phyloP scores from a whole-genome alignment of 2,113 vertebrate species.

The Protomyctophum bolini region DNA sequence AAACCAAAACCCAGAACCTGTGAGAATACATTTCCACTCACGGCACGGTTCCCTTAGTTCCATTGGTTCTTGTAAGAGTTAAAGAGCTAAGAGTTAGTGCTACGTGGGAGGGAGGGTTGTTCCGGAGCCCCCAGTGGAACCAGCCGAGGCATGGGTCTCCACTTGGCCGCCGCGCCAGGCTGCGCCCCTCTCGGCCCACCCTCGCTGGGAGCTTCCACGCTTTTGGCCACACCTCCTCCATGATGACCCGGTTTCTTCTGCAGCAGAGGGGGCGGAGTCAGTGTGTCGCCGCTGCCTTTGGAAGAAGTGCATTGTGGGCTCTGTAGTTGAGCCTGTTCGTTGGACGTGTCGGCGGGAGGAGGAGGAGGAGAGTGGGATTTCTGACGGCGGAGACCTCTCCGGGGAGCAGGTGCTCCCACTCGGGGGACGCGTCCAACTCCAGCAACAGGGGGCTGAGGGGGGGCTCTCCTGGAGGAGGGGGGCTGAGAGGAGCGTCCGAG shows the following conservation, averaged over 20 bases:
- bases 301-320: slow-evolving; percentile 33
- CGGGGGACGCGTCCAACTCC: slow-evolving; percentile 67
- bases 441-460: slow-evolving; percentile 83
- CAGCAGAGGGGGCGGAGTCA: slow-evolving; percentile 84
- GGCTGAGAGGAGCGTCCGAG: slow-evolving; percentile 12
- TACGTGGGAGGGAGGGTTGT: slow-evolving; percentile 37
- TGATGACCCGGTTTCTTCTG: slow-evolving; percentile 83
- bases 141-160: slow-evolving; percentile 96
- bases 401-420: not conserved
- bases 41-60: no score
- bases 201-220: not conserved
- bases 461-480: not conserved
- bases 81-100: not conserved
- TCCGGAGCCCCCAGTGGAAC: slow-evolving; percentile 91
- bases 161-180: slow-evolving; percentile 60
- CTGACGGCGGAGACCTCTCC: slow-evolving; percentile 10
- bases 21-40: no score
- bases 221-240: slow-evolving; percentile 23
- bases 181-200: slow-evolving; percentile 47
- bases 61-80: no score
- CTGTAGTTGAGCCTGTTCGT: slow-evolving; percentile 53
- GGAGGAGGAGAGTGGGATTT: not conserved
- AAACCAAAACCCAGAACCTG: no score
- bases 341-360: slow-evolving; percentile 16
- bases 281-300: slow-evolving; percentile 28